phyloP scores from a whole-genome alignment of 2,113 vertebrate genomes.

The Platichthys stellatus region DNA sequence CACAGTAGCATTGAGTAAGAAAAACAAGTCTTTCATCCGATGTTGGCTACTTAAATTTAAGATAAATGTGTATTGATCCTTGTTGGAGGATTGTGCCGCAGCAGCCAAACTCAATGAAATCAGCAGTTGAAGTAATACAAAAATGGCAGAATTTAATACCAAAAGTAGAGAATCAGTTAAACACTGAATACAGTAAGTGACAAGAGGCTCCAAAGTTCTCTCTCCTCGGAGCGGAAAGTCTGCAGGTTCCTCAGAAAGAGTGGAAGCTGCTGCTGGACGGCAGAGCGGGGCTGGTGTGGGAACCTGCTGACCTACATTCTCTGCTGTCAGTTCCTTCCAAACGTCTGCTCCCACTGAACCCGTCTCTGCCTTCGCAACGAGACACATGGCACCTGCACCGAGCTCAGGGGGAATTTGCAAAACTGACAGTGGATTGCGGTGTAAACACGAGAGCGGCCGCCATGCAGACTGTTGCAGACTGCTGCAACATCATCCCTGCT shows the following conservation, averaged over 20 bases:
- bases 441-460: no score
- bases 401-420: no score
- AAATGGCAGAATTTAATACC: neutral
- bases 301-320: constrained; percentile 59
- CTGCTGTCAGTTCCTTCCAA: constrained; percentile 26
- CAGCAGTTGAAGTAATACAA: constrained; percentile 18
- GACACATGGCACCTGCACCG: constrained; percentile 38
- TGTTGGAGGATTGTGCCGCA: neutral
- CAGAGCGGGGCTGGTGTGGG: constrained; percentile 23
- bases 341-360: constrained; percentile 13
- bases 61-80: constrained; percentile 34
- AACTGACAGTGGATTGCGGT: no score
- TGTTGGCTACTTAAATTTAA: constrained; percentile 41
- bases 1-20: neutral
- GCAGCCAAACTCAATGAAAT: constrained; percentile 36
- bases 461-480: neutral
- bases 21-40: constrained; percentile 23
- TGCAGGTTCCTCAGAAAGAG: constrained; percentile 31
- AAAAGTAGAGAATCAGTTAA: constrained; percentile 11
- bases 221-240: constrained; percentile 40
- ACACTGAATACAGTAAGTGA: constrained; percentile 35
- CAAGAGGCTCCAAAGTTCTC: constrained; percentile 20
- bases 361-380: neutral
- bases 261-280: no score
- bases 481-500: neutral